A percentile compares a stretch with the other conserved stretches of the same genome.
Conservation (phyloP, 2,797 vertebrate species). For the Syndactyla subalaris region DNA sequence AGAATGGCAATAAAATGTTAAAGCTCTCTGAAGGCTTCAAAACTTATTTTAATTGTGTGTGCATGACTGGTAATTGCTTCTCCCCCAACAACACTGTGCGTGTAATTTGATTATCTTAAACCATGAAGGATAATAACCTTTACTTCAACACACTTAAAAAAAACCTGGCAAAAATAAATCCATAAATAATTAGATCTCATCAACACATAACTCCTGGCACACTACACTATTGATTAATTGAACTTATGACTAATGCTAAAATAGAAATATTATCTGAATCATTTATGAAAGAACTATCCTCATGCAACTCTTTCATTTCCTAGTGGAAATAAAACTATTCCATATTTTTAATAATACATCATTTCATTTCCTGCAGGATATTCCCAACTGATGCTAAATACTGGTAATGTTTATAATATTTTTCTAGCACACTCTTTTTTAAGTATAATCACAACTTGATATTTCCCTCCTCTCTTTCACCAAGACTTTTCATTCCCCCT, state of each 20-base stretch:
- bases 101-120: conserved; percentile 52
- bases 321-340: conserved; percentile 36
- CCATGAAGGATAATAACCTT: conserved; percentile 50
- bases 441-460: background rate
- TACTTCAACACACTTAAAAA: background rate
- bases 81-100: background rate
- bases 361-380: conserved; percentile 21
- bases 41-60: conserved; percentile 43
- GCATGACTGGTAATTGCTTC: conserved; percentile 30
- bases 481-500: background rate
- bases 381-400: background rate
- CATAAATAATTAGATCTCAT: conserved; percentile 37
- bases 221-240: background rate
- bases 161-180: conserved; percentile 29
- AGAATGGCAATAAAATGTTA: background rate
- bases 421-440: background rate
- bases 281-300: conserved; percentile 5
- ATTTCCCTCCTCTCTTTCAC: background rate
- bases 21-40: conserved; percentile 10
- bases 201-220: conserved; percentile 13
- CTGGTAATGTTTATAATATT: background rate
- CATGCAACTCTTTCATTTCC: conserved; percentile 1
- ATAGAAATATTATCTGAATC: background rate
- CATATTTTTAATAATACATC: conserved; percentile 34
- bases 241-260: background rate